phyloP scores from a whole-genome alignment of 2,113 vertebrate genomes.

The Ascaphus truei region DNA sequence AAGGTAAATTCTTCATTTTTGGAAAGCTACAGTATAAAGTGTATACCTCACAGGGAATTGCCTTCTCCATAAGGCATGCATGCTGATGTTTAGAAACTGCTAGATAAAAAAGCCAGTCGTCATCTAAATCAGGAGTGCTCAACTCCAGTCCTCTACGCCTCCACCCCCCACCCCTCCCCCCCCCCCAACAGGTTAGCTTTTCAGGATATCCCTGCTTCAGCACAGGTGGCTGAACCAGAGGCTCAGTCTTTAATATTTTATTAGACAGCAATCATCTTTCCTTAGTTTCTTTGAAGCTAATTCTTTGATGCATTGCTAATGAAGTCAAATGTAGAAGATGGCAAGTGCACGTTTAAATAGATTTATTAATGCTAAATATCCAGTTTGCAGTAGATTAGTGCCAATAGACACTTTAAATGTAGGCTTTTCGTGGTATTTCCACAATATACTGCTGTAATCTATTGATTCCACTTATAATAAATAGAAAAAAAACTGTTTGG shows the following conservation, averaged over 20 bases:
- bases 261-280: slow-evolving; percentile 35
- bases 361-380: slow-evolving; percentile 50
- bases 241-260: slow-evolving; percentile 6
- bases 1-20: slow-evolving; percentile 29
- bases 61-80: background rate
- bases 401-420: slow-evolving; percentile 49
- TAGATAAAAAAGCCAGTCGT: slow-evolving; percentile 17
- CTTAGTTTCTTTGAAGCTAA: slow-evolving; percentile 37
- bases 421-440: too few species aligned
- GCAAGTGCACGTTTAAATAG: slow-evolving; percentile 42
- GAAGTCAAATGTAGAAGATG: slow-evolving; percentile 51
- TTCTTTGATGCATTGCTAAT: slow-evolving; percentile 39
- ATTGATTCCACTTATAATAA: too few species aligned
- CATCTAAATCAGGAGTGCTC: too few species aligned
- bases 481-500: too few species aligned
- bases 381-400: slow-evolving; percentile 47
- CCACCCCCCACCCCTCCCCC: too few species aligned
- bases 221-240: too few species aligned
- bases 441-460: too few species aligned
- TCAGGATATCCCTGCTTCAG: too few species aligned
- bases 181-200: too few species aligned
- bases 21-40: background rate
- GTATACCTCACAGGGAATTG: slow-evolving; percentile 27
- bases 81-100: background rate
- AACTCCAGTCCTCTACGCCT: too few species aligned